These are phyloP conservation scores for Deroplatys truncata DNA, from an alignment of 2,888 invertebrate genomes.

Conservation along the genomic window DNA sequence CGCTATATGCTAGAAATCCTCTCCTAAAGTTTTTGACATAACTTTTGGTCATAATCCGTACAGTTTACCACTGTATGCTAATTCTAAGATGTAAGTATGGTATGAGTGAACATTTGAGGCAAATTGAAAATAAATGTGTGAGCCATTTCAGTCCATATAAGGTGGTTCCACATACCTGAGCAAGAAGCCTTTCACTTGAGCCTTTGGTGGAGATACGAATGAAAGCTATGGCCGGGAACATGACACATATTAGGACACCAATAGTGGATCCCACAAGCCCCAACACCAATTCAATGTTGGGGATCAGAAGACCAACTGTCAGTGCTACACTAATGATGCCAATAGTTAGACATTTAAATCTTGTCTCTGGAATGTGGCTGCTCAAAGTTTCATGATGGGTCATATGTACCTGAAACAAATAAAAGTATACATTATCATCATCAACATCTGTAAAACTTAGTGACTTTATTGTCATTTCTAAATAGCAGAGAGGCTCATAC, in stretches of 20 bases:
- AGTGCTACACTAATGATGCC: slow-evolving; percentile 73
- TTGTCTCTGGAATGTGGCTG: slow-evolving; percentile 75
- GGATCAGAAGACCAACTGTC: slow-evolving; percentile 77
- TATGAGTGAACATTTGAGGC: too few relatives aligned
- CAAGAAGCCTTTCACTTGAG: slow-evolving; percentile 75
- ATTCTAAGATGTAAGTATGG: too few relatives aligned
- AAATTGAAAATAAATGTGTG: too few relatives aligned
- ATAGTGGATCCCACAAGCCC: slow-evolving; percentile 94
- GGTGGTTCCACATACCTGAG: slow-evolving; percentile 58
- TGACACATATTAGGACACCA: slow-evolving; percentile 87
- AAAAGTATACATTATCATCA: neutral
- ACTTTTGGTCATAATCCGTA: too few relatives aligned
- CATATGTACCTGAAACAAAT: slow-evolving; percentile 52
- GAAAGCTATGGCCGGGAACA: slow-evolving; percentile 89
- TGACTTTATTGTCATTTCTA: neutral
- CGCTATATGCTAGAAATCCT: too few relatives aligned
- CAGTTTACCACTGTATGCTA: too few relatives aligned
- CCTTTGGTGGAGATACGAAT: slow-evolving; percentile 78
- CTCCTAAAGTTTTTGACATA: too few relatives aligned
- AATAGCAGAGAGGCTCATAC: neutral
- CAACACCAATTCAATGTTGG: slow-evolving; percentile 90
- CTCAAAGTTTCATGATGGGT: slow-evolving; percentile 59
- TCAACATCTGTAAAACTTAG: neutral
- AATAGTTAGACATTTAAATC: slow-evolving; percentile 80
- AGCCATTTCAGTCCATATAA: too few relatives aligned